A percentile compares a stretch with the other conserved stretches of the same genome.
Evolutionary conservation across 2,888 invertebrate species (phyloP).

Genomic region (Oxyteleia sp.): DNA sequence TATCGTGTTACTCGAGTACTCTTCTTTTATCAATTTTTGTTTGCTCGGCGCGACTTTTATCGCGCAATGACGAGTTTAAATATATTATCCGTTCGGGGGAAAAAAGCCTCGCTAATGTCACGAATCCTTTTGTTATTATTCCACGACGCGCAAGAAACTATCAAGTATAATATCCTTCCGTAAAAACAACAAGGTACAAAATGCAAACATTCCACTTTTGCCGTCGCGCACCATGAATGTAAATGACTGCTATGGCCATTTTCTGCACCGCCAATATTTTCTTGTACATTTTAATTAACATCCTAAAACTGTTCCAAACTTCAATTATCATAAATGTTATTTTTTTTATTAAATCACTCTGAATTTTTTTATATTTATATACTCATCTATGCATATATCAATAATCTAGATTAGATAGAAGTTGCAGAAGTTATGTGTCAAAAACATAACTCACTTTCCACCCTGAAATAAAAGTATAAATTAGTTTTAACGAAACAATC

Average conservation of each 20-base stretch:
- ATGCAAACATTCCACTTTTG: constrained; percentile 38
- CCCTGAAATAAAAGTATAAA: too few relatives aligned
- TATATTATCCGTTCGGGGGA: constrained; percentile 33
- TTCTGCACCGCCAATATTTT: constrained; percentile 19
- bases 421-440: too few relatives aligned
- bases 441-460: too few relatives aligned
- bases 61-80: constrained; percentile 48
- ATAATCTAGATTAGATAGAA: too few relatives aligned
- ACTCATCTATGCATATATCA: too few relatives aligned
- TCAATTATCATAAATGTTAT: too few relatives aligned
- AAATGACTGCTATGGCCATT: constrained; percentile 43
- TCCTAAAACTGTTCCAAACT: too few relatives aligned
- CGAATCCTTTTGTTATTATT: constrained; percentile 24
- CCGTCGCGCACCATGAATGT: constrained; percentile 31
- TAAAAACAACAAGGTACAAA: constrained; percentile 37
- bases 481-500: too few relatives aligned
- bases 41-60: constrained; percentile 45
- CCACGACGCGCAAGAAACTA: constrained; percentile 25
- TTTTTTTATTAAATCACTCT: too few relatives aligned
- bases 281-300: constrained; percentile 40
- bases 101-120: constrained; percentile 27
- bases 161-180: constrained; percentile 54
- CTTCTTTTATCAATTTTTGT: constrained; percentile 56
- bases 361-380: too few relatives aligned
- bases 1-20: constrained; percentile 46